Conservation (phyloP, 1,140 invertebrate genomes). For the Drosophila neocordata region DNA sequence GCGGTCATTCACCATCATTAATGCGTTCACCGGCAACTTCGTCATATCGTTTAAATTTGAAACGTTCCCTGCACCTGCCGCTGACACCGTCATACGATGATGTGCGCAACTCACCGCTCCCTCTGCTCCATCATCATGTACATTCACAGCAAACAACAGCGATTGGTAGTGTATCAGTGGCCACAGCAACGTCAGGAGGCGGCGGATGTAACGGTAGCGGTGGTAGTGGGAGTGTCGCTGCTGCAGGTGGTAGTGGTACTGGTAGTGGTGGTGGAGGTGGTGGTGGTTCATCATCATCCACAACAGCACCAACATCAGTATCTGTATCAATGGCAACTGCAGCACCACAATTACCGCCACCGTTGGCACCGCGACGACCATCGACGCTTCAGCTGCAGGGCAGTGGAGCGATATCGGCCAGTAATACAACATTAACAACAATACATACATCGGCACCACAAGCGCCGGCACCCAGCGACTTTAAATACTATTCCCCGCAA, state of each 20-base stretch:
- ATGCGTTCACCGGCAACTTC: slow-evolving; percentile 74
- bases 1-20: slow-evolving; percentile 61
- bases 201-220: slow-evolving; percentile 4
- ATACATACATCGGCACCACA: slow-evolving; percentile 70
- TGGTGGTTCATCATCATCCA: slow-evolving; percentile 45
- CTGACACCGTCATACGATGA: slow-evolving; percentile 78
- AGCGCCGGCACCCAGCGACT: slow-evolving; percentile 74
- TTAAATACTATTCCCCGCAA: slow-evolving; percentile 81
- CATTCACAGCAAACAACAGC: slow-evolving; percentile 67
- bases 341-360: slow-evolving; percentile 34
- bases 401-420: slow-evolving; percentile 61
- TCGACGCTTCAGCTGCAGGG: slow-evolving; percentile 72
- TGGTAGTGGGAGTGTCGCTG: slow-evolving; percentile 22
- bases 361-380: slow-evolving; percentile 67
- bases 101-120: slow-evolving; percentile 75
- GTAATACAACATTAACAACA: slow-evolving; percentile 66
- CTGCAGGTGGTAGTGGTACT: slow-evolving; percentile 12
- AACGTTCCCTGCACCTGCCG: slow-evolving; percentile 76
- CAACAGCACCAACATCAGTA: slow-evolving; percentile 65
- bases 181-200: slow-evolving; percentile 30
- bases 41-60: slow-evolving; percentile 74
- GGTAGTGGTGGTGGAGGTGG: slow-evolving; percentile 32
- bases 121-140: slow-evolving; percentile 73
- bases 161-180: slow-evolving; percentile 63
- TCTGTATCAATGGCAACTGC: slow-evolving; percentile 58